These are phyloP conservation scores for Poecilia wingei DNA, from an alignment of 2,797 vertebrate species.

Conservation along the genomic window DNA sequence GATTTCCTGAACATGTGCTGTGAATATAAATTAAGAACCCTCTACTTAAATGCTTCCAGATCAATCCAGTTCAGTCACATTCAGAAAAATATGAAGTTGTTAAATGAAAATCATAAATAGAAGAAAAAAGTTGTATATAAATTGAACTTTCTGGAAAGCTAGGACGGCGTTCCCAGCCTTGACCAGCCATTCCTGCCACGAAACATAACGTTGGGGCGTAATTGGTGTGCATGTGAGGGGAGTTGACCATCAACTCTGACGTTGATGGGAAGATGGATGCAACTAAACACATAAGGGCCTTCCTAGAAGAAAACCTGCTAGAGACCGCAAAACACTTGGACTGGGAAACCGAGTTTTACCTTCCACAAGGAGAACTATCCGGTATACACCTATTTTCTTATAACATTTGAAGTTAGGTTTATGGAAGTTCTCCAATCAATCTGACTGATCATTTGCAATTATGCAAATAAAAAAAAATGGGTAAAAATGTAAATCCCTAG, in stretches of 20 bases:
- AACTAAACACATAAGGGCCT: neutral
- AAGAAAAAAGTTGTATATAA: no score
- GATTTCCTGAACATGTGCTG: neutral
- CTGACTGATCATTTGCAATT: neutral
- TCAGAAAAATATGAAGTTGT: no score
- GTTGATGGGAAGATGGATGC: neutral
- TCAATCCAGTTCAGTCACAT: neutral
- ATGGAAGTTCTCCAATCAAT: neutral
- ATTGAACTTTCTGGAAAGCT: neutral
- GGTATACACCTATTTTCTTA: neutral
- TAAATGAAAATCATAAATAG: neutral
- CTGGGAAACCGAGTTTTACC: neutral
- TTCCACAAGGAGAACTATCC: neutral
- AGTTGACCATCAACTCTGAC: neutral
- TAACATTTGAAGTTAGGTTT: neutral
- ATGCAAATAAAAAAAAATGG: neutral
- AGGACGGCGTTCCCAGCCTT: neutral
- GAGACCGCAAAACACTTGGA: neutral
- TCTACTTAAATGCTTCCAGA: neutral
- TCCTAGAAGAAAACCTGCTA: neutral
- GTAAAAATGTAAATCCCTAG: neutral
- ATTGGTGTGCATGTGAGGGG: neutral
- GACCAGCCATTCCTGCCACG: neutral
- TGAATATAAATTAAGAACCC: neutral
- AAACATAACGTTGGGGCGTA: neutral